Evolutionary conservation across 2,113 vertebrate genomes (phyloP).

Genomic region (Bubo blakistoni): DNA sequence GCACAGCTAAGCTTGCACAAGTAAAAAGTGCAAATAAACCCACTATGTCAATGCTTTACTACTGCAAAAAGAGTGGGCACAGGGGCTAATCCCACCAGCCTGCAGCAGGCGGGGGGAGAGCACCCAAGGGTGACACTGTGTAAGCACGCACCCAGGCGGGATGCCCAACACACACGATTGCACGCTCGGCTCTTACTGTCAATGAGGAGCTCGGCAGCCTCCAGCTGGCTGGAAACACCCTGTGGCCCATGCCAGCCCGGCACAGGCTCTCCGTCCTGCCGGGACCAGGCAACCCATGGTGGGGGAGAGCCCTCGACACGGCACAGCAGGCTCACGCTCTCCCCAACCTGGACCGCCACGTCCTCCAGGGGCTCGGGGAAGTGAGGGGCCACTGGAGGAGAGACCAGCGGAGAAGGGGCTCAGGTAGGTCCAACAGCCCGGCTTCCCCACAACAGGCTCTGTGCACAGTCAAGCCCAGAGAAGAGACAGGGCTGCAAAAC

Average conservation of each 20-base stretch:
- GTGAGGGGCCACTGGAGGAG: slow-evolving; percentile 76
- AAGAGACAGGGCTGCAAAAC: not conserved
- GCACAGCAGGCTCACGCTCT: slow-evolving; percentile 78
- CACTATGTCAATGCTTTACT: rapidly evolving
- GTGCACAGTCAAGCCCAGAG: not conserved
- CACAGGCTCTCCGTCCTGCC: slow-evolving; percentile 71
- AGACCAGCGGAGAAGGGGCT: not conserved
- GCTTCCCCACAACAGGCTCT: not conserved
- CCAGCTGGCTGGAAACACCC: slow-evolving; percentile 49
- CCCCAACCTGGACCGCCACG: slow-evolving; percentile 65
- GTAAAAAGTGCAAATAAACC: not conserved
- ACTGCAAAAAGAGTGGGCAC: not conserved
- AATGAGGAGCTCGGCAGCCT: slow-evolving; percentile 78
- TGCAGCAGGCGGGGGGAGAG: rapidly evolving
- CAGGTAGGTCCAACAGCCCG: rapidly evolving
- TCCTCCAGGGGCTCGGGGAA: slow-evolving; percentile 77
- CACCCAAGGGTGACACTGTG: not conserved
- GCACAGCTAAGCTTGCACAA: not conserved
- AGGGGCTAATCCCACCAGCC: not conserved
- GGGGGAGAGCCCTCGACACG: slow-evolving; percentile 72
- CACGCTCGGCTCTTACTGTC: slow-evolving; percentile 74
- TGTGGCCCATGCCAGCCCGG: not conserved
- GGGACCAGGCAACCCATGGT: slow-evolving; percentile 77
- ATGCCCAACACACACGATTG: rapidly evolving
- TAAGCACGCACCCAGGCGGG: rapidly evolving